Conservation (phyloP, 2,888 invertebrate genomes). For the Plagodis dolabraria region DNA sequence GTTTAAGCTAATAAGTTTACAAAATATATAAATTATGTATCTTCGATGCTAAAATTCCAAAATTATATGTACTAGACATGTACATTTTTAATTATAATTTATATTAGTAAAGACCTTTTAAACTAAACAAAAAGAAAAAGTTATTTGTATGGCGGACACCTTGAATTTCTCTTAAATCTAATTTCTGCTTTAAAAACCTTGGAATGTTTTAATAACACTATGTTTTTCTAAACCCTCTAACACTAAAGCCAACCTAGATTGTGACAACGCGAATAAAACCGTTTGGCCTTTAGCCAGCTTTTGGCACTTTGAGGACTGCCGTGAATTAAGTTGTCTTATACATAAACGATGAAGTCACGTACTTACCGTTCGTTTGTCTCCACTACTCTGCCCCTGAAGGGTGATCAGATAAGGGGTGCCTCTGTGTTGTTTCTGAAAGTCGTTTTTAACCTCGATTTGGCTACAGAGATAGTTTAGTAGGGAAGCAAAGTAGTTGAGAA, state of each 20-base stretch:
- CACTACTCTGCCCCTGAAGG: slow-evolving; percentile 15
- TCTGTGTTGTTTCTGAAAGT: slow-evolving; percentile 4
- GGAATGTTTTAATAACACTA: not conserved
- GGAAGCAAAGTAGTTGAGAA: not conserved
- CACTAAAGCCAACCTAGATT: slow-evolving; percentile 21
- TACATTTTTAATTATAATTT: no score
- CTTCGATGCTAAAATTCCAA: no score
- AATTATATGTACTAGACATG: no score
- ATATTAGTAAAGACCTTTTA: no score
- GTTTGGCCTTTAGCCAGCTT: slow-evolving; percentile 49
- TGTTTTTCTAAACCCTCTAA: slow-evolving; percentile 2
- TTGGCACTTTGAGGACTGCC: slow-evolving; percentile 34
- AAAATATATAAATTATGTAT: no score
- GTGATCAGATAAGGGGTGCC: slow-evolving; percentile 22
- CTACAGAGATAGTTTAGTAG: not conserved
- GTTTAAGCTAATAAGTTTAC: no score
- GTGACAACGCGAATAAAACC: slow-evolving; percentile 33
- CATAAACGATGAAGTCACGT: slow-evolving; percentile 40
- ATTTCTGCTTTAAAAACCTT: no score
- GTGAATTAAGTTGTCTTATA: slow-evolving; percentile 49
- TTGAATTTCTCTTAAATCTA: no score
- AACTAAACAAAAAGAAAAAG: no score
- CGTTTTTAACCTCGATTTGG: slow-evolving; percentile 8
- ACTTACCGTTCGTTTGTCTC: slow-evolving; percentile 24
- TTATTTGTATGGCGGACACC: no score